Base-by-base conservation (phyloP, 2,888 invertebrate species). In the Xanthorhoe spadicearia region DNA sequence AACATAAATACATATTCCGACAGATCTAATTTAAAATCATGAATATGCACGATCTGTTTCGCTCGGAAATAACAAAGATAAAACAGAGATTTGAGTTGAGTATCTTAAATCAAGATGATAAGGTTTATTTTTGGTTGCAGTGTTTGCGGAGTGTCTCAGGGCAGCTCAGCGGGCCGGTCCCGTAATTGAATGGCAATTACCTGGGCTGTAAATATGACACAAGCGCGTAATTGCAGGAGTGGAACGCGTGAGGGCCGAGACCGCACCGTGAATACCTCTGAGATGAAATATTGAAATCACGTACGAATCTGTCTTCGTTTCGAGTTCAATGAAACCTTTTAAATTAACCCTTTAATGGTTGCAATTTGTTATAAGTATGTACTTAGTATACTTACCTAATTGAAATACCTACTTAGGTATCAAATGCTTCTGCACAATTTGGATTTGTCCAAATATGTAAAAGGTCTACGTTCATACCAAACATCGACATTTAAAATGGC, bases 161-260 rank as follows among this genome's bases (percentile, higher is more conserved):
- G 82, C 70, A 84, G 74, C 86, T 78, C 88, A 88, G 85, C 88
- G 79, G 89, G 88, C 87, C 80, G 81, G 87, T 82, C 82, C 83
- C 84, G 89, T 93, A 93, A 93, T 93, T 93, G 93, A 93, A 93
- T 91, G 93, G 90, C 93, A 93, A 93, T 93, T 93, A 93, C 93
- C 93, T 92, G 92, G 86, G 89, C 92, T 91, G 93, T 93, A 93
- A 93, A 93, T 93, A 93, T 93, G 93, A 93, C 93, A 92, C 92
- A 92, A 87, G 92, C 90, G 89, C 90, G 90, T 92, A 93, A 93
- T 93, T 93, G 93, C 87, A 89, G 88, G 88, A 91, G 89, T 87
- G 87, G 84, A 87, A 82, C 87, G 87, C 86, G 88, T 86, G 88
- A 87, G 87, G 84, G 82, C 85, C 82, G 82, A 84, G 86, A 86